These are phyloP conservation scores for Eretmocerus hayati DNA, from an alignment of 2,888 invertebrate genomes.

Conservation along the genomic window DNA sequence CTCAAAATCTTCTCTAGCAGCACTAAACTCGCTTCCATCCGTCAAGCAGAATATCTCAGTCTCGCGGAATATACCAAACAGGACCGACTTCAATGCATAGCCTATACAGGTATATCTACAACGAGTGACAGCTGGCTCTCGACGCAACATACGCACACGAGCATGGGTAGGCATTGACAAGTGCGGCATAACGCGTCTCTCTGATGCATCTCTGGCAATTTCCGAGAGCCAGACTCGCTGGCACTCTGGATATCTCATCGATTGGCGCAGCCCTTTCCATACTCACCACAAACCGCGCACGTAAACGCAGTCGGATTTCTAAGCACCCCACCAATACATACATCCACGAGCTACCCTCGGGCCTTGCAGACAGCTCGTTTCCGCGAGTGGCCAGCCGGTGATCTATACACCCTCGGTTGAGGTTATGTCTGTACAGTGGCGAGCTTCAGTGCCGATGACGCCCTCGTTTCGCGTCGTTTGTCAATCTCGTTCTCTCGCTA, in stretches of 20 bases:
- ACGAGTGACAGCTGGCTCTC: no score
- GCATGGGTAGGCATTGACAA: no score
- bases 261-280: conserved; percentile 18
- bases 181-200: neutral
- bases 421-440: neutral
- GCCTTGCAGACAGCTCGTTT: neutral
- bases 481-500: conserved; percentile 16
- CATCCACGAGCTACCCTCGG: no score
- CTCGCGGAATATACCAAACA: no score
- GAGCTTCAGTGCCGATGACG: neutral
- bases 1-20: no score
- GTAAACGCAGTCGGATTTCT: no score
- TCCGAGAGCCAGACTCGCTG: conserved; percentile 10
- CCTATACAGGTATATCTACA: no score
- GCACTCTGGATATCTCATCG: conserved; percentile 22
- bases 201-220: conserved; percentile 13
- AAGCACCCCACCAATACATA: no score
- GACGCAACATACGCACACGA: neutral
- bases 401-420: neutral
- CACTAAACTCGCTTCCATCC: no score
- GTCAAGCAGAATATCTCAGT: no score
- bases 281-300: no score
- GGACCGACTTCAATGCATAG: no score
- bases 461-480: conserved; percentile 23
- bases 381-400: neutral